Conservation (phyloP, 1,140 invertebrate species). For the Linepithema humile region DNA sequence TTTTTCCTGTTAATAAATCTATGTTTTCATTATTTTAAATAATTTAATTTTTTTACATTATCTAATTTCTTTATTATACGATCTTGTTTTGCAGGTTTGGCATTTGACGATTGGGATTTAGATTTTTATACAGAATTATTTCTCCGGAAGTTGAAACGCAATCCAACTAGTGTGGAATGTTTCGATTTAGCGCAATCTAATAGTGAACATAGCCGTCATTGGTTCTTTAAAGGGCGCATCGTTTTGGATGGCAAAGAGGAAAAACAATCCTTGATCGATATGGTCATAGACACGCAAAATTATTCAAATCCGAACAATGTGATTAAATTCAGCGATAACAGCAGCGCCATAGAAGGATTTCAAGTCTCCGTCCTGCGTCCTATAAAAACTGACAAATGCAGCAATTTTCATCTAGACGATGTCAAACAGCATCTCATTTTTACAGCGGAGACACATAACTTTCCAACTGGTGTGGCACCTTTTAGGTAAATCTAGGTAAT, state of each 20-base stretch:
- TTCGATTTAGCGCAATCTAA: conserved; percentile 99
- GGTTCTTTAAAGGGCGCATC: conserved; percentile 97
- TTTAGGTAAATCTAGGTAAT: conserved; percentile 86
- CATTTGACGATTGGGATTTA: conserved; percentile 95
- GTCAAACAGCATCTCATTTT: conserved; percentile 96
- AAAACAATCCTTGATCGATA: conserved; percentile 93
- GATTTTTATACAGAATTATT: conserved; percentile 94
- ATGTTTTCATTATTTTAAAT: conserved; percentile 31
- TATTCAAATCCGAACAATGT: conserved; percentile 96
- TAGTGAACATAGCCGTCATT: conserved; percentile 96
- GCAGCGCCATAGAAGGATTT: conserved; percentile 96
- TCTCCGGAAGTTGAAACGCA: conserved; percentile 91
- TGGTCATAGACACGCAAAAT: conserved; percentile 96
- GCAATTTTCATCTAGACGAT: conserved; percentile 86
- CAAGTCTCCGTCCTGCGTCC: conserved; percentile 88
- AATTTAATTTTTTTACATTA: no score
- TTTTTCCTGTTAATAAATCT: not conserved
- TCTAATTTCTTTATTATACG: conserved; percentile 20
- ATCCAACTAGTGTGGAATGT: conserved; percentile 98
- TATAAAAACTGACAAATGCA: conserved; percentile 85
- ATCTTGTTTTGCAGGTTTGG: conserved; percentile 86
- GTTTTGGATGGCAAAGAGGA: conserved; percentile 92
- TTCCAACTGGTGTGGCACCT: conserved; percentile 97
- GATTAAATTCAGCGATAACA: conserved; percentile 99
- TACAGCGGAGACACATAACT: conserved; percentile 99